phyloP scores from a whole-genome alignment of 2,888 invertebrate species.

The Heteropelma amictum region DNA sequence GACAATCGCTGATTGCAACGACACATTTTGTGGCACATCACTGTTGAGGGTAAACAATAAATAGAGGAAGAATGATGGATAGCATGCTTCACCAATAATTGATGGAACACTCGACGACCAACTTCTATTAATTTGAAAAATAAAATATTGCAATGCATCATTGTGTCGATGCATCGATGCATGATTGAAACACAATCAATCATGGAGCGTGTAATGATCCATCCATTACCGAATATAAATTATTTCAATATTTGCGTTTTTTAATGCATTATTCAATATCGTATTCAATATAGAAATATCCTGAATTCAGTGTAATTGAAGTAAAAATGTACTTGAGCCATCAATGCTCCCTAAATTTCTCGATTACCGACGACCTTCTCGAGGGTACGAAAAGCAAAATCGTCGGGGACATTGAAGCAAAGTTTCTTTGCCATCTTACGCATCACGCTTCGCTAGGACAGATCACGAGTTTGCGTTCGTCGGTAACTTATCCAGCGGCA shows the following conservation, averaged over 20 bases:
- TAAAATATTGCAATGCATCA: not conserved
- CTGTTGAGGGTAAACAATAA: conserved; percentile 1
- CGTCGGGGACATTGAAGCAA: not conserved
- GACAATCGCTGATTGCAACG: not conserved
- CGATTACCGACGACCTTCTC: conserved; percentile 39
- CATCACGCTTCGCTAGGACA: conserved; percentile 4
- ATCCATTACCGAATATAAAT: not conserved
- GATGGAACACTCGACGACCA: conserved; percentile 22
- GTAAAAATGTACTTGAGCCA: too few relatives aligned
- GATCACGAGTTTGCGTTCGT: conserved; percentile 14
- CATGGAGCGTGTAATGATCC: not conserved
- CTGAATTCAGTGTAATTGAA: too few relatives aligned
- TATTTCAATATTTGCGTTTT: not conserved
- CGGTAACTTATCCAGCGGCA: conserved; percentile 49
- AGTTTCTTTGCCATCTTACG: conserved; percentile 19
- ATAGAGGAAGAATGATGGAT: conserved; percentile 8
- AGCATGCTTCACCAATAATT: not conserved
- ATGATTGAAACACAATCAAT: not conserved
- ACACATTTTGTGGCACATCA: too few relatives aligned
- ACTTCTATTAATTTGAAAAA: not conserved
- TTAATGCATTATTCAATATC: not conserved
- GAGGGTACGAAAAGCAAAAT: not conserved
- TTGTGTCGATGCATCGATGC: not conserved
- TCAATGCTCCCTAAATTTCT: conserved; percentile 22
- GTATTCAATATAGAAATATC: too few relatives aligned